A percentile compares a stretch with the other conserved stretches of the same genome.
Conservation (phyloP, 2,797 vertebrate species). For the Rallus crepitans region DNA sequence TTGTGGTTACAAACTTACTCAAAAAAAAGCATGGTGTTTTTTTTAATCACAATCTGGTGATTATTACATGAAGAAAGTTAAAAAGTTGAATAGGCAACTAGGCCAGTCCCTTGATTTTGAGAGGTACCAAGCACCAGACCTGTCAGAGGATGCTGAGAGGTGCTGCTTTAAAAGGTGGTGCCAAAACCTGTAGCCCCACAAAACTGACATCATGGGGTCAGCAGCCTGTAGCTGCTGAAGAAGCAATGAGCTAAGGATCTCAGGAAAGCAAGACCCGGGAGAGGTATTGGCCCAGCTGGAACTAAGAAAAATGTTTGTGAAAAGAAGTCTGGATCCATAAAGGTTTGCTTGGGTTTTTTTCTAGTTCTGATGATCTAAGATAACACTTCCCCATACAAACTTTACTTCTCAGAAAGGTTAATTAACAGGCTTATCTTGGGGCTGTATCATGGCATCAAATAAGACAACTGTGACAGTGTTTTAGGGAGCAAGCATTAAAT, state of each 20-base stretch:
- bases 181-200: background rate
- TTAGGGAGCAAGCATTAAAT: background rate
- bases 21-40: fast-evolving
- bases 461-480: background rate
- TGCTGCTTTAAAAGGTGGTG: background rate
- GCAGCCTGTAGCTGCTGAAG: background rate
- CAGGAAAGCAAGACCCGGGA: background rate
- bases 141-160: background rate
- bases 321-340: background rate
- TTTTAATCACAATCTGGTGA: background rate
- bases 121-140: background rate
- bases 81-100: background rate
- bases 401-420: background rate
- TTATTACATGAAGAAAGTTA: background rate
- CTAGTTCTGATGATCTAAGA: background rate
- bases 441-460: background rate
- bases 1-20: background rate
- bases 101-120: background rate
- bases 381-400: background rate
- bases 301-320: background rate
- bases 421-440: background rate
- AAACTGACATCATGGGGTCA: background rate
- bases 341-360: background rate
- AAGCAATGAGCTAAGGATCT: background rate
- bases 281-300: background rate